phyloP scores from a whole-genome alignment of 1,140 invertebrate species.

The Drosophila obscura region DNA sequence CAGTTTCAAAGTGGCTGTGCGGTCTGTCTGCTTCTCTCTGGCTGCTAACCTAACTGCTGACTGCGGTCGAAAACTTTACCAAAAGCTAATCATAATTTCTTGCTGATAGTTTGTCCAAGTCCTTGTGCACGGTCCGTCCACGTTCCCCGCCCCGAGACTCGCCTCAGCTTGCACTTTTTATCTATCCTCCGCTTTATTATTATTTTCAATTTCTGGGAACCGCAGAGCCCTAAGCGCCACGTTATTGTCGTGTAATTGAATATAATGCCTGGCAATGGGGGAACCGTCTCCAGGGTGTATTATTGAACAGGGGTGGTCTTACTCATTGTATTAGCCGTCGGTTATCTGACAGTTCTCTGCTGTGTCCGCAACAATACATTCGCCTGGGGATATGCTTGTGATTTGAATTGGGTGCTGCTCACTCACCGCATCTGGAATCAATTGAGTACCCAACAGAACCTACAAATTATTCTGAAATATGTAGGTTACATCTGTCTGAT shows the following conservation, averaged over 20 bases:
- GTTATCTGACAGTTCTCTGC: conserved; percentile 72
- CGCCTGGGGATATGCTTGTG: conserved; percentile 37
- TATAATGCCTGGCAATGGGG: conserved; percentile 70
- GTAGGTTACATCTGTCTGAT: no score
- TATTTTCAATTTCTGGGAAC: conserved; percentile 78
- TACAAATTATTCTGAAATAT: background rate
- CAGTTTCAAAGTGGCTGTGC: conserved; percentile 61
- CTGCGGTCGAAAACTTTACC: conserved; percentile 71
- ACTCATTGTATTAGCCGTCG: conserved; percentile 71
- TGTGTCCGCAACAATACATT: conserved; percentile 56
- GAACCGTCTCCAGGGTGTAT: conserved; percentile 47
- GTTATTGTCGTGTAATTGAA: conserved; percentile 81
- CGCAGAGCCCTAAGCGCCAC: conserved; percentile 71
- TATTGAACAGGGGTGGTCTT: conserved; percentile 40
- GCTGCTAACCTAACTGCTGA: conserved; percentile 60
- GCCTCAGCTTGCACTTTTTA: conserved; percentile 69
- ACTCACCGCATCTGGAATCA: background rate
- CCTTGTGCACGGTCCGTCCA: conserved; percentile 43
- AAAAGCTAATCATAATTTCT: conserved; percentile 80
- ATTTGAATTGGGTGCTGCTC: conserved; percentile 17
- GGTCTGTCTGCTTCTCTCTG: conserved; percentile 34
- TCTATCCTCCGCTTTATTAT: conserved; percentile 71
- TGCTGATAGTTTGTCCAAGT: conserved; percentile 52
- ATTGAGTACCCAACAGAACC: background rate
- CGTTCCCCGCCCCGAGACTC: conserved; percentile 24